A percentile compares a stretch with the other conserved stretches of the same genome.
phyloP scores from a whole-genome alignment of 2,113 vertebrate species.

The Sus scrofa region T2T-Sscrofa CM000827.6:70788501-70789000 shows the following conservation, averaged over 20 bases:
- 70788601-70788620: neutral
- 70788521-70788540: slow-evolving; percentile 6
- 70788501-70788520: neutral
- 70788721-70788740: neutral
- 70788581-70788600: neutral
- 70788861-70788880: neutral
- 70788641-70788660: neutral
- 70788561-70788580: neutral
- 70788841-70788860: neutral
- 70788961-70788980: neutral
- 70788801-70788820: neutral
- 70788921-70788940: neutral
- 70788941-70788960: neutral
- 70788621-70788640: neutral
- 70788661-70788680: neutral
- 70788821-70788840: neutral
- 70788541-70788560: neutral
- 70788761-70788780: neutral
- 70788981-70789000: neutral
- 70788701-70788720: neutral
- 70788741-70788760: neutral
- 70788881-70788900: neutral
- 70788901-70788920: too few relatives aligned
- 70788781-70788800: neutral
- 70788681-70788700: neutral